These are phyloP conservation scores for Drosophila funebris DNA, from an alignment of 1,140 invertebrate species.

Conservation along the genomic window DNA sequence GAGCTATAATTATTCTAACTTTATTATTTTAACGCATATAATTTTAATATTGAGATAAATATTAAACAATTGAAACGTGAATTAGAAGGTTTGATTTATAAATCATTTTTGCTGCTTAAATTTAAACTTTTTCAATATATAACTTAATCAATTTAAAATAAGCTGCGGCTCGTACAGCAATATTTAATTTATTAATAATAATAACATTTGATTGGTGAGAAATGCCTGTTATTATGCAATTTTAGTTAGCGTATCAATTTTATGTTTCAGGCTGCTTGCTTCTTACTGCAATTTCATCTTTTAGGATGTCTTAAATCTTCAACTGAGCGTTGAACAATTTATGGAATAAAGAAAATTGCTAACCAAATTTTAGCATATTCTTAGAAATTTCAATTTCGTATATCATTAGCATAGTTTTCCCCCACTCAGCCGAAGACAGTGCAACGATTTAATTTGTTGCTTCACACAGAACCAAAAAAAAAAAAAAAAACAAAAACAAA, in stretches of 20 bases:
- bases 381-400: conserved; percentile 72
- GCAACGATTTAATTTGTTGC: conserved; percentile 79
- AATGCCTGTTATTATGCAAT: too few species aligned
- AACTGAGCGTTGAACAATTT: neutral
- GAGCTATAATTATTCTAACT: neutral
- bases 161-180: too few species aligned
- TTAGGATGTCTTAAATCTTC: neutral
- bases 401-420: conserved; percentile 76
- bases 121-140: too few species aligned
- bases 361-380: conserved; percentile 60
- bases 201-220: too few species aligned
- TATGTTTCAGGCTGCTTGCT: neutral
- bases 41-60: too few species aligned
- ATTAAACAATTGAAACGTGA: too few species aligned
- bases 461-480: conserved; percentile 10
- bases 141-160: too few species aligned
- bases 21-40: neutral
- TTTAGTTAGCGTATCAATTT: neutral
- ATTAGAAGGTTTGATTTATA: too few species aligned
- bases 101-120: too few species aligned
- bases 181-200: too few species aligned
- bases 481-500: neutral
- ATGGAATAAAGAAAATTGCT: conserved; percentile 20
- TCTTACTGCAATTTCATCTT: neutral
- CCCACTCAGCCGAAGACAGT: conserved; percentile 25